These are phyloP conservation scores for Epinotia ramella DNA, from an alignment of 2,888 invertebrate species.

Conservation along the genomic window DNA sequence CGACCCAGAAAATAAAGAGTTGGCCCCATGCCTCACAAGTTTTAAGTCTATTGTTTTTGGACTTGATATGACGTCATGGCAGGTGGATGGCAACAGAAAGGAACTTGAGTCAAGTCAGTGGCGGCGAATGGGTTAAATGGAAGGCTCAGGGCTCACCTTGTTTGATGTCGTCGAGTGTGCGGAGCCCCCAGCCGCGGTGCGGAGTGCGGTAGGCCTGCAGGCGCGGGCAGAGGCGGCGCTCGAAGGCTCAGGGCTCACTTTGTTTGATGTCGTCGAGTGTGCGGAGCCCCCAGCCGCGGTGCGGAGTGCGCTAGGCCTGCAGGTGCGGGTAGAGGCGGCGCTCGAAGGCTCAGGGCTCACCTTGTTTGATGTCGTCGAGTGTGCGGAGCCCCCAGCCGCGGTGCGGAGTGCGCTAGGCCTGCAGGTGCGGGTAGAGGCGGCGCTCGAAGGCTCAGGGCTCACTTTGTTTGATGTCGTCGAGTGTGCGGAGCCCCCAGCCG, in stretches of 20 bases:
- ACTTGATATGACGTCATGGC: no score
- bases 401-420: slow-evolving; percentile 89
- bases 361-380: slow-evolving; percentile 88
- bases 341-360: slow-evolving; percentile 57
- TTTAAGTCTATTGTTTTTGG: no score
- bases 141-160: no score
- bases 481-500: slow-evolving; percentile 11
- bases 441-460: slow-evolving; percentile 6
- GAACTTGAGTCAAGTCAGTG: no score
- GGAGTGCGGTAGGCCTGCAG: no score
- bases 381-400: slow-evolving; percentile 93
- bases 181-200: no score
- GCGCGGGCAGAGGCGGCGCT: no score
- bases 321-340: slow-evolving; percentile 57
- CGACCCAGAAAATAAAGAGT: no score
- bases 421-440: slow-evolving; percentile 88
- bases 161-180: no score
- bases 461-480: slow-evolving; percentile 11
- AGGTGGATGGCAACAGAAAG: no score
- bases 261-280: slow-evolving; percentile 15
- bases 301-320: slow-evolving; percentile 14
- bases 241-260: background rate
- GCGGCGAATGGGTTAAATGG: no score
- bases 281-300: slow-evolving; percentile 24
- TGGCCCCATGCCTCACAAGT: no score